Evolutionary conservation across 2,888 invertebrate species (phyloP).

Genomic region (Scaptomyza polygonia): DNA sequence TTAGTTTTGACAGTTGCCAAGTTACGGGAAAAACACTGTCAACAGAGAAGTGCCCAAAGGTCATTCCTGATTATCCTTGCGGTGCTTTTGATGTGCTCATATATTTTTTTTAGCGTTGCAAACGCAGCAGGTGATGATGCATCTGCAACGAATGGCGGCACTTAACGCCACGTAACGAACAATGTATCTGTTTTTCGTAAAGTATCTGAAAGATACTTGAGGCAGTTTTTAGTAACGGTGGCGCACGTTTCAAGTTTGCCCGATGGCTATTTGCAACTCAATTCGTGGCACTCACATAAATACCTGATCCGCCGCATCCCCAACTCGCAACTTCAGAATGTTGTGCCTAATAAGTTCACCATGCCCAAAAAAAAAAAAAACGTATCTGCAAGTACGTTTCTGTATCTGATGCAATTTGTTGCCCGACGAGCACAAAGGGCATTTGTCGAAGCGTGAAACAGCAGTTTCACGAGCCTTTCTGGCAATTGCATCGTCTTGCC

Average conservation of each 20-base stretch:
- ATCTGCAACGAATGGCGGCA: conserved; percentile 61
- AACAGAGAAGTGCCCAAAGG: conserved; percentile 24
- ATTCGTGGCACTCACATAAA: conserved; percentile 77
- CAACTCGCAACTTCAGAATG: conserved; percentile 14
- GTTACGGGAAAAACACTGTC: conserved; percentile 24
- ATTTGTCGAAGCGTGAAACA: conserved; percentile 77
- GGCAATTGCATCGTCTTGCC: conserved; percentile 48
- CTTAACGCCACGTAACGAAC: conserved; percentile 65
- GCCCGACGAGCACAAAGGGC: conserved; percentile 61
- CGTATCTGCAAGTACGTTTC: conserved; percentile 37
- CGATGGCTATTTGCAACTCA: conserved; percentile 75
- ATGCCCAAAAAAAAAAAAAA: too few species aligned
- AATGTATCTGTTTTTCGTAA: conserved; percentile 21
- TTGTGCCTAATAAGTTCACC: conserved; percentile 69
- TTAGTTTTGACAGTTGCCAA: conserved; percentile 69
- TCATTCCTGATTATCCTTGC: conserved; percentile 70
- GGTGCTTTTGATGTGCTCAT: conserved; percentile 64
- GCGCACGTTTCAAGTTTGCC: conserved; percentile 74
- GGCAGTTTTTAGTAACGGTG: conserved; percentile 48
- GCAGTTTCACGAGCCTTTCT: conserved; percentile 69
- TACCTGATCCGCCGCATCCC: conserved; percentile 46
- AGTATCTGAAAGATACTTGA: conserved; percentile 50
- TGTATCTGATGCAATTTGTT: conserved; percentile 71
- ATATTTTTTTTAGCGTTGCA: conserved; percentile 22
- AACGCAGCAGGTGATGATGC: conserved; percentile 53